Percentiles rank a stretch among this genome's conserved stretches.
Evolutionary conservation across 2,113 vertebrate species (phyloP).

Genomic region (Aythya baeri): DNA sequence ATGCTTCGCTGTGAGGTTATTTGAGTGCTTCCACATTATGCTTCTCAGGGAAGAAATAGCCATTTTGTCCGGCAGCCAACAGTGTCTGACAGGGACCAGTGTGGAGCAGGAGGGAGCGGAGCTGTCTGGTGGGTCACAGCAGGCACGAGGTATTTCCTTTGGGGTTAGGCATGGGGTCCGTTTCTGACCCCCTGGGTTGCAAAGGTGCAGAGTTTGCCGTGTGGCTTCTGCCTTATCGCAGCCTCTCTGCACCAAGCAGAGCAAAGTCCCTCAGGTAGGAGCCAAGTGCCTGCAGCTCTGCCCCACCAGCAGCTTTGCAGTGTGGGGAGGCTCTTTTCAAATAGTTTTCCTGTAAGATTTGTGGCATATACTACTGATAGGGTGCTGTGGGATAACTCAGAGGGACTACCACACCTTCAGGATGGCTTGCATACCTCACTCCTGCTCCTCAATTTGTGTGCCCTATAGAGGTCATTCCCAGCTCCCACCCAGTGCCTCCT

Average conservation of each 20-base stretch:
- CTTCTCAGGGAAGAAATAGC: slow-evolving; percentile 47
- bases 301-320: too few species aligned
- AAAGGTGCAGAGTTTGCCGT: rapidly evolving
- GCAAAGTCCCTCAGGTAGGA: rapidly evolving
- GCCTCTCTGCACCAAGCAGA: background rate
- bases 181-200: background rate
- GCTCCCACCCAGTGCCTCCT: background rate
- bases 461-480: background rate
- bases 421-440: background rate
- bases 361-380: background rate
- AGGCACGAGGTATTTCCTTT: background rate
- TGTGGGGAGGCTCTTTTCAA: background rate
- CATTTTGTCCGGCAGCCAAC: slow-evolving; percentile 43
- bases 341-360: background rate
- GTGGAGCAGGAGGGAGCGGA: background rate
- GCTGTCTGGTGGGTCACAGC: background rate
- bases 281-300: rapidly evolving
- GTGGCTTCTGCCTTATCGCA: background rate
- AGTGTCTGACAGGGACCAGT: background rate
- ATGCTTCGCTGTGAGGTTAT: slow-evolving; percentile 60
- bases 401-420: background rate
- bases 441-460: background rate
- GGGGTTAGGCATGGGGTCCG: background rate
- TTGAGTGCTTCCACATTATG: slow-evolving; percentile 52
- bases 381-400: background rate